phyloP scores from a whole-genome alignment of 2,797 vertebrate genomes.

The Lepilemur ruficaudatus region DNA sequence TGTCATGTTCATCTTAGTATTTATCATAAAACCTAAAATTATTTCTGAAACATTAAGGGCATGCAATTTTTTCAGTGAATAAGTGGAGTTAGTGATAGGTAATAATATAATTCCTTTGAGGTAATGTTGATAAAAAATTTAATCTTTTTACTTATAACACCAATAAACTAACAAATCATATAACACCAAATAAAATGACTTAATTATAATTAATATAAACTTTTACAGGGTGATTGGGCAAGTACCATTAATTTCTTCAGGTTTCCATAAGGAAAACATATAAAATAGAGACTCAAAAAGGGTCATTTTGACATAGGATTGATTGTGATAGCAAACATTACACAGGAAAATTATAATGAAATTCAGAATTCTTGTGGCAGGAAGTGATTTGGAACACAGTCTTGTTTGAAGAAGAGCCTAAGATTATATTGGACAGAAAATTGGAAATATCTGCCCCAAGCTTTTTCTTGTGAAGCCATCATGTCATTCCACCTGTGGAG shows the following conservation, averaged over 20 bases:
- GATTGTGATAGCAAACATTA: neutral
- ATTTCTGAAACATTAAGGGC: neutral
- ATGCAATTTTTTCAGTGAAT: neutral
- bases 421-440: slow-evolving; percentile 29
- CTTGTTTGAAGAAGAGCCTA: neutral
- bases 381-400: slow-evolving; percentile 34
- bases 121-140: neutral
- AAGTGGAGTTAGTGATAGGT: neutral
- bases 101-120: neutral
- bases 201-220: neutral
- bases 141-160: neutral
- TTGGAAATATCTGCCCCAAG: neutral
- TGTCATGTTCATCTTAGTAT: neutral
- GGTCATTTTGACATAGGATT: neutral
- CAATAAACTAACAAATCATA: neutral
- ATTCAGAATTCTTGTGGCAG: neutral
- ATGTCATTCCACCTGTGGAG: neutral
- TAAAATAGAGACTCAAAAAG: neutral
- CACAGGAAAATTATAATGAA: neutral
- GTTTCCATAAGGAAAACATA: neutral
- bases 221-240: neutral
- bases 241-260: neutral
- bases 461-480: neutral
- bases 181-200: neutral
- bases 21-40: neutral